Percentiles rank a stretch among this genome's conserved stretches.
These are phyloP conservation scores for Galagoides demidoff DNA, from an alignment of 2,797 vertebrate species.

Conservation along the genomic window DNA sequence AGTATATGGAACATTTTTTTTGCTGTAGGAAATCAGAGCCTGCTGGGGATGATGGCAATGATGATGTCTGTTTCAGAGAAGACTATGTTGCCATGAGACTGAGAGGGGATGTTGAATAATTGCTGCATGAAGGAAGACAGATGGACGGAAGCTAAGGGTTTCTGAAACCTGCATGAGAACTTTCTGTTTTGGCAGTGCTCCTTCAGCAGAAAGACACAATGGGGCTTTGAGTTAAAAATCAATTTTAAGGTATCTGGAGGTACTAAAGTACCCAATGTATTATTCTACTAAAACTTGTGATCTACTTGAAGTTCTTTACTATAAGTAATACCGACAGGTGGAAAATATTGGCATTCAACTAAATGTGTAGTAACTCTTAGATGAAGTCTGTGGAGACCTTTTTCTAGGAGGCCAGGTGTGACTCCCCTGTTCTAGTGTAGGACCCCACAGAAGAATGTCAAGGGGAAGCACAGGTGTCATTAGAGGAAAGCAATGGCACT, in stretches of 20 bases:
- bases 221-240: not conserved
- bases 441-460: not conserved
- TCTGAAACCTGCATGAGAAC: not conserved
- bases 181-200: not conserved
- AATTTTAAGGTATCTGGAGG: not conserved
- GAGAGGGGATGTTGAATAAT: not conserved
- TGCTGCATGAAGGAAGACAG: not conserved
- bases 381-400: not conserved
- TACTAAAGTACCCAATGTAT: not conserved
- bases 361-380: not conserved
- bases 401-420: not conserved
- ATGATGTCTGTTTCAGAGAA: not conserved
- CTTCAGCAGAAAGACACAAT: not conserved
- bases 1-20: not conserved
- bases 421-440: not conserved
- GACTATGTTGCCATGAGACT: not conserved
- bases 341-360: not conserved
- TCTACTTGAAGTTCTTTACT: not conserved
- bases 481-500: not conserved
- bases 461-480: not conserved
- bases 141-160: not conserved
- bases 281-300: not conserved
- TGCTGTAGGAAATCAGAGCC: conserved; percentile 4
- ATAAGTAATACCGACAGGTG: not conserved
- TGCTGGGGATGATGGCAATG: not conserved